phyloP scores from a whole-genome alignment of 2,888 invertebrate genomes.

The Drosophila pegasa region DNA sequence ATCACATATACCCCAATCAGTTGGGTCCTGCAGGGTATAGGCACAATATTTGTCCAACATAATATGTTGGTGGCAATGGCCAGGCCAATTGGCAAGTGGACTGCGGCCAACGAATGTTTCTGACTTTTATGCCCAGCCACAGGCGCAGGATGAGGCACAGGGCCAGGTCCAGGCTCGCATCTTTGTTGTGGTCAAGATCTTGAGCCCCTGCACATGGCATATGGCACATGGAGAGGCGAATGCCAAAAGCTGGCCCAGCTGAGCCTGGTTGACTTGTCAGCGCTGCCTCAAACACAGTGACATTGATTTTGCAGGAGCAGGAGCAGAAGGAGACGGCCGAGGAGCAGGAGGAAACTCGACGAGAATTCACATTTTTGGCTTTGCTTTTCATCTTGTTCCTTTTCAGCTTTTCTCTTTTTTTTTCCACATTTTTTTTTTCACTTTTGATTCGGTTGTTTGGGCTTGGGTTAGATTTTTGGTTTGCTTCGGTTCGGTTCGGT shows the following conservation, averaged over 20 bases:
- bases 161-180: constrained; percentile 1
- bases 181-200: constrained; percentile 47
- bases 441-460: constrained; percentile 17
- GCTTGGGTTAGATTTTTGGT: constrained; percentile 26
- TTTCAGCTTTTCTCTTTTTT: constrained; percentile 4
- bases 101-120: constrained; percentile 25
- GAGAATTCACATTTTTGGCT: constrained; percentile 43
- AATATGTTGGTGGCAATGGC: constrained; percentile 2
- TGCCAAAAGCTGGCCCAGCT: neutral
- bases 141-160: too few relatives aligned
- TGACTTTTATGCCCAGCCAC: constrained; percentile 42
- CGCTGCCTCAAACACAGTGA: constrained; percentile 42
- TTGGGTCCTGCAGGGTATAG: too few relatives aligned
- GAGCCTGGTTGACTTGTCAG: constrained; percentile 50
- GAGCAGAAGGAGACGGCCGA: too few relatives aligned
- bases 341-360: constrained; percentile 18
- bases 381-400: constrained; percentile 24
- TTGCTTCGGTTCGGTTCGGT: constrained; percentile 9
- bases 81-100: constrained; percentile 36
- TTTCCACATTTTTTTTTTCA: neutral
- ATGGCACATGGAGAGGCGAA: neutral
- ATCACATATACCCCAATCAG: too few relatives aligned
- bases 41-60: constrained; percentile 7
- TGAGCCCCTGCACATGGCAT: constrained; percentile 40
- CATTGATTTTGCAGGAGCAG: constrained; percentile 67